phyloP scores from a whole-genome alignment of 2,113 vertebrate genomes.

The Baryphthengus martii region DNA sequence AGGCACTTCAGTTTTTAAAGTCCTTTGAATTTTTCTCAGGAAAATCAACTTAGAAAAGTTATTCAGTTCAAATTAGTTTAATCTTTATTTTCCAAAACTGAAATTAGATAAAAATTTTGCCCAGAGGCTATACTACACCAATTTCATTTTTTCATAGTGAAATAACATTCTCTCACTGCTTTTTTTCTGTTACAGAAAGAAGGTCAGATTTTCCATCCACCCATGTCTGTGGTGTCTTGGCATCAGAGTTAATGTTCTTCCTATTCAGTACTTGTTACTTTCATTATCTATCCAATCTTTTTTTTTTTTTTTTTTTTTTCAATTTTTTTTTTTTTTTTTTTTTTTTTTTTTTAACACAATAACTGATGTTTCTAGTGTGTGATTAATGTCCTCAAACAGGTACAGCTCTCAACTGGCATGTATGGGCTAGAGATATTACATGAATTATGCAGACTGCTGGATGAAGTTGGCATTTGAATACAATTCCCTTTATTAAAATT shows the following conservation, averaged over 20 bases:
- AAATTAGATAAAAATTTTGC: neutral
- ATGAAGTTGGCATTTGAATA: slow-evolving; percentile 33
- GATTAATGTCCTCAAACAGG: slow-evolving; percentile 32
- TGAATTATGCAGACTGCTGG: slow-evolving; percentile 28
- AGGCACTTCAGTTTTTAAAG: neutral
- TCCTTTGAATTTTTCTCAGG: neutral
- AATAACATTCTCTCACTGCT: neutral
- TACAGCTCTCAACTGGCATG: neutral
- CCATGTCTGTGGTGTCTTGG: neutral
- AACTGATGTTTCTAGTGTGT: neutral
- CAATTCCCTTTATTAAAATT: slow-evolving; percentile 23
- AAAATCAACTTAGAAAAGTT: neutral
- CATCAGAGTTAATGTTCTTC: neutral
- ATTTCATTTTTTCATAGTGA: neutral
- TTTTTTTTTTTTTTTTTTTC: neutral
- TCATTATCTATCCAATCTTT: neutral
- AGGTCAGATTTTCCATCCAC: neutral
- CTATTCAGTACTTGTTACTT: neutral
- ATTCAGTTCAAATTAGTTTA: neutral
- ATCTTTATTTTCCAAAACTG: neutral
- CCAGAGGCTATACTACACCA: neutral
- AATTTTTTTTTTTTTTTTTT: neutral
- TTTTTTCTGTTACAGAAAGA: neutral
- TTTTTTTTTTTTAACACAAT: neutral
- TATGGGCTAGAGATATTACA: neutral